A percentile compares a stretch with the other conserved stretches of the same genome.
These are phyloP conservation scores for Microchirus variegatus DNA, from an alignment of 2,797 vertebrate genomes.

Conservation along the genomic window DNA sequence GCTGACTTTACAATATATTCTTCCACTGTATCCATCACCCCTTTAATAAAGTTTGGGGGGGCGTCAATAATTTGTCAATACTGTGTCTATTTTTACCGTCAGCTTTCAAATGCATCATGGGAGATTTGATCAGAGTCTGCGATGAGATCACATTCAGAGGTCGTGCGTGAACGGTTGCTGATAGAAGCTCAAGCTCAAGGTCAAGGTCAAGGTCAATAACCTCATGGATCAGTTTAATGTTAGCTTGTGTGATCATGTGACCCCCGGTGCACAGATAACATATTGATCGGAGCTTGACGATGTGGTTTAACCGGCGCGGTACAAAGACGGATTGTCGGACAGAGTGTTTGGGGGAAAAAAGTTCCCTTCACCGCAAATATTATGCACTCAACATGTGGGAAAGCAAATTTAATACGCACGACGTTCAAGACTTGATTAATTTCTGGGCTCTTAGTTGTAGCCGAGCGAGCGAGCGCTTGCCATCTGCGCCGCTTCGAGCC, in stretches of 20 bases:
- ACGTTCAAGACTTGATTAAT: no score
- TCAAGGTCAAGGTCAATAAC: conserved; percentile 8
- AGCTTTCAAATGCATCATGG: background rate
- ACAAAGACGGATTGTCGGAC: no score
- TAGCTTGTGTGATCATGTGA: background rate
- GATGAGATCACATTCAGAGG: background rate
- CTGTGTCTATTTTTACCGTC: background rate
- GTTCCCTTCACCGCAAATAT: no score
- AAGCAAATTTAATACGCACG: no score
- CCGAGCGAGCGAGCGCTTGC: no score
- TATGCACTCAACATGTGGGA: no score
- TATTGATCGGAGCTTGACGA: background rate
- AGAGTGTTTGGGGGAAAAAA: no score
- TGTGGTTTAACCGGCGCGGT: background rate
- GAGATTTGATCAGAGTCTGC: background rate
- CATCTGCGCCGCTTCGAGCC: background rate
- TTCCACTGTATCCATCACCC: background rate
- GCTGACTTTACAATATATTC: background rate
- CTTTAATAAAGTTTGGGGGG: background rate
- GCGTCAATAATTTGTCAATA: background rate
- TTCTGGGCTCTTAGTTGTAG: no score
- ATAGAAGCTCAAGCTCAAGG: no score
- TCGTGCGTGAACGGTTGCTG: background rate
- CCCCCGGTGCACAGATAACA: background rate
- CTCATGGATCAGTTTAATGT: conserved; percentile 2